Base-by-base conservation (phyloP, 2,797 vertebrate genomes). In the Gymnothorax reevesii region DNA sequence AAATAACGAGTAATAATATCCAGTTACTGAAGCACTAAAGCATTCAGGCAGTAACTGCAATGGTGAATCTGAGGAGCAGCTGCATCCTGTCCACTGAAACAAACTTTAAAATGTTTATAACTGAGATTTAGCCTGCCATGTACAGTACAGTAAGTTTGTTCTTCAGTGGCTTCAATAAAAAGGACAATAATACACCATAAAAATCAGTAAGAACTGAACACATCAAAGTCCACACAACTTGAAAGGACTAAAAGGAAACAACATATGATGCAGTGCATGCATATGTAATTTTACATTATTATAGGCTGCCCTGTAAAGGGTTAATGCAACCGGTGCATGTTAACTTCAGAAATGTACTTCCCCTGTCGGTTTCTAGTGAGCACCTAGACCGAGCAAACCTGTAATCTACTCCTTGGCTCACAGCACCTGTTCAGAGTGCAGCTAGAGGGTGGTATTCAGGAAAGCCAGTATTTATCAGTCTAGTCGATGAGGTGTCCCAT, bases 41-140 rank as follows among this genome's bases (percentile, higher is more conserved):
- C 84, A 83, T 87, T 85, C 82, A 85, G 79, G 83, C 77, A 85
- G 83, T 57, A 86, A 62, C 64, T 84, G 69, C 60, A 10, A 57
- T 59, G 57, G 62, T 42, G 42, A 82, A 83, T 83, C 80, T 64
- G 27, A 42, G 59, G 82, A 83, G 20, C 84, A 87, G 84, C 87
- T 85, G 84, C 49, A 79, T 22, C 57, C 64, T 75, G 80, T 33
- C 55, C 54, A 83, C 33, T 69, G 57, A 86, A 82, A 88, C 64
- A 85, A 83, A 83, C 66, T 57, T 86, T 52, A 66, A 83, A 88
- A 83, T 86, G 69, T 86, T 88, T 83, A 86, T 49, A 86, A 52
- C 73, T 80, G 64, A 80, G 59, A 84, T 73, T 64, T 84, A 79
- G 69, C n/a, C 20, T 0, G 27, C 27, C 52, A 82, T 64, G 82